Evolutionary conservation across 2,113 vertebrate species (phyloP), one percentile per base, ranked within the genome.

Genomic region (Sander lucioperca): DNA sequence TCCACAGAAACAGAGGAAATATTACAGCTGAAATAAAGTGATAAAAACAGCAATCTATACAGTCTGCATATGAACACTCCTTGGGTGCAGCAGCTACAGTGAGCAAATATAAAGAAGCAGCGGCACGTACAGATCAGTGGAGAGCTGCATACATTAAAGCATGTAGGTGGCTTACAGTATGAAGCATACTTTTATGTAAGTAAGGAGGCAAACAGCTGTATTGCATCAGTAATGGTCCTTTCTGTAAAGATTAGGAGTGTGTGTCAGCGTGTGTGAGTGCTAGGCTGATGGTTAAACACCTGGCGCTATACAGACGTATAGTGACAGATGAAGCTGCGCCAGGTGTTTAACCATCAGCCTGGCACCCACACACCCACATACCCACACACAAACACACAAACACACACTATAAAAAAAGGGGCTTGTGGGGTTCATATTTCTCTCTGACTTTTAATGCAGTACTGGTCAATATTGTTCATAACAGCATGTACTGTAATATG

Each of bases 241-340:
- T 71, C 30, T 75, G 69, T 54, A 1, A 1, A 62, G 18, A 71
- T 75, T 39, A 76, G 18, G 27, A 33, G 45, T 39, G 72, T 67
- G 59, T 72, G 64, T 25, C 73, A 33, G 59, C 9, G 19, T 47
- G 33, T 27, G 27, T 27, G 27, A 2, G 27, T 27, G 27, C 27
- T 2, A 27, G 27, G 27, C 27, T 27, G 27, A 27, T 27, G 27
- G 27, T 27, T 27, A 25, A 25, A 25, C 25, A 25, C 25, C 25
- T 25, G 25, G 25, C 25, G 25, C 25, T 25, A 25, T 39, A 39
- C 48, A 71, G 70, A 72, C 78, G 19, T 64, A 48, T 58, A 62
- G 65, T 59, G 83, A 82, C 72, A 72, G 77, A 73, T 87, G 70
- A 83, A 23, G 73, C 76, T 61, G 33, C 45, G 54, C 80, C 59